A percentile compares a stretch with the other conserved stretches of the same genome.
phyloP scores from a whole-genome alignment of 1,140 invertebrate genomes.

The Drosophila obscura region DNA sequence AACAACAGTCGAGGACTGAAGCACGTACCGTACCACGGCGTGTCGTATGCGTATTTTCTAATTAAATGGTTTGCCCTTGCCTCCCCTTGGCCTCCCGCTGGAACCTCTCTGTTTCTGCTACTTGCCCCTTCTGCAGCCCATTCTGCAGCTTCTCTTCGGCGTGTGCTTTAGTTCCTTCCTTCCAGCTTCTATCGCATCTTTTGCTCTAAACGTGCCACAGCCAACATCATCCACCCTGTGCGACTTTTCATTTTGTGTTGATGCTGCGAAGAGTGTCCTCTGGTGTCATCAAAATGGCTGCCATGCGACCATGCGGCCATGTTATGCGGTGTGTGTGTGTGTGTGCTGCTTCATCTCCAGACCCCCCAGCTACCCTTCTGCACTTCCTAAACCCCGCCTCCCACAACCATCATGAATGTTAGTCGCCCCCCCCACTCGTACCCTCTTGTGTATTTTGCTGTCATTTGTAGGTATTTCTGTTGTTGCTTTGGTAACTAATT shows the following conservation, averaged over 20 bases:
- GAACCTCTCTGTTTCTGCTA: constrained; percentile 9
- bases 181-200: constrained; percentile 14
- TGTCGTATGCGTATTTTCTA: constrained; percentile 78
- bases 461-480: constrained; percentile 81
- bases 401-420: constrained; percentile 6
- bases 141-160: not conserved
- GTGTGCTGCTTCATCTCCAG: constrained; percentile 6
- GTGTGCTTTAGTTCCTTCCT: too few relatives aligned
- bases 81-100: constrained; percentile 8
- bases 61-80: constrained; percentile 58
- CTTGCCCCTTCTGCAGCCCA: not conserved
- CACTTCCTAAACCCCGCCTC: not conserved
- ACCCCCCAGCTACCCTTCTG: not conserved
- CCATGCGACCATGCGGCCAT: constrained; percentile 75
- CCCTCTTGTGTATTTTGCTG: constrained; percentile 68
- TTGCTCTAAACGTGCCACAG: constrained; percentile 16
- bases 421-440: not conserved
- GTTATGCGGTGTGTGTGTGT: constrained; percentile 68
- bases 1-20: constrained; percentile 5
- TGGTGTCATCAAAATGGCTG: constrained; percentile 74
- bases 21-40: constrained; percentile 50
- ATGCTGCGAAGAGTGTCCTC: constrained; percentile 53
- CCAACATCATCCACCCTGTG: constrained; percentile 7
- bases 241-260: constrained; percentile 35
- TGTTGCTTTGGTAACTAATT: constrained; percentile 82